phyloP scores from a whole-genome alignment of 2,888 invertebrate genomes.

The Minunthozetes semirufus region DNA sequence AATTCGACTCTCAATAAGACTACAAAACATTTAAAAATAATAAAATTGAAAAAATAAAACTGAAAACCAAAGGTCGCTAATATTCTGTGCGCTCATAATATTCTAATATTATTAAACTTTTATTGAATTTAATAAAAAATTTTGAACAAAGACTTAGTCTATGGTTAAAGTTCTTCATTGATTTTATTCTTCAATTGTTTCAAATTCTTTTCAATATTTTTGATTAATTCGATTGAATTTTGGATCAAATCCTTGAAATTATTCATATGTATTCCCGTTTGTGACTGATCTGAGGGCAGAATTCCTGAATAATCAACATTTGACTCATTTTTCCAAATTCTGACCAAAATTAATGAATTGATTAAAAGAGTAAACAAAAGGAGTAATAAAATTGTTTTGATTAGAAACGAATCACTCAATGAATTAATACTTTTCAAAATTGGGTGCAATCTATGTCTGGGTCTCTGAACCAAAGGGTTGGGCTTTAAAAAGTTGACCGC shows the following conservation, averaged over 20 bases:
- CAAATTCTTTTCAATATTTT: conserved; percentile 9
- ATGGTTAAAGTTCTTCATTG: not conserved
- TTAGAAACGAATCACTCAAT: not conserved
- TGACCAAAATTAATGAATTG: not conserved
- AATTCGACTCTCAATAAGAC: no score
- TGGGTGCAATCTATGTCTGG: not conserved
- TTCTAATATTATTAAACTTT: no score
- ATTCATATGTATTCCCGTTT: not conserved
- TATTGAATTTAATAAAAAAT: no score
- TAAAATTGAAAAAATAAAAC: no score
- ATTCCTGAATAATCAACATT: not conserved
- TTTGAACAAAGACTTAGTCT: not conserved
- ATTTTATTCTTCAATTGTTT: not conserved
- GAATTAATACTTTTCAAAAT: not conserved
- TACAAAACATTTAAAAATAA: no score
- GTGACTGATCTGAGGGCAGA: not conserved
- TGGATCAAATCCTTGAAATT: not conserved
- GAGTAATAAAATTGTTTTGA: not conserved
- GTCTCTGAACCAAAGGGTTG: no score
- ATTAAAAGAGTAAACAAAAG: not conserved
- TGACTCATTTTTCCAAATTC: not conserved
- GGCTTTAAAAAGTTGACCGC: not conserved
- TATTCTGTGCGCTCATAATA: no score
- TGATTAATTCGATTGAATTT: not conserved
- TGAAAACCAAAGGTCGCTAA: no score